Evolutionary conservation across 2,797 vertebrate genomes (phyloP), one percentile per base, ranked within the genome.

Genomic region (Melanotaenia nigrans): DNA sequence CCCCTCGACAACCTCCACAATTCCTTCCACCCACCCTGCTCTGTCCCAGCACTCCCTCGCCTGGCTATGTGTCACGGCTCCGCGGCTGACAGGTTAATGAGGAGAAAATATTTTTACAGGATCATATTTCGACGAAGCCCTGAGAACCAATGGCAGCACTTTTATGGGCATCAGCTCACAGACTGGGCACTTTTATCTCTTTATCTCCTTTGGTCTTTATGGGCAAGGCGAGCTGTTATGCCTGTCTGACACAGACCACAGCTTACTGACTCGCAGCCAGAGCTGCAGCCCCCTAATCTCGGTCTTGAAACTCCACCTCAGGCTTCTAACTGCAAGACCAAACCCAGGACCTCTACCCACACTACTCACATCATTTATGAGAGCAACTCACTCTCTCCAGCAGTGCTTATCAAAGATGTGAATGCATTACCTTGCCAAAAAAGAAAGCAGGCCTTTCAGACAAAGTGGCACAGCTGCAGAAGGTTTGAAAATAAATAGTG

Each of bases 51-150:
- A 60, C 85, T 79, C 78, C 86, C 79, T 81, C 45, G 69, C 88
- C 66, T 59, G 77, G 83, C 87, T 85, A 79, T 85, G 87, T 80
- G 86, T 93, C 90, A 93, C 67, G 76, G 84, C 90, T 91, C 77
- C 83, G 79, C 13, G 68, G 86, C 92, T 94, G 94, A 95, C 95
- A 95, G 92, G 92, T 95, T 95, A 95, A 95, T 94, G 93, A 94
- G 91, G 91, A 94, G 92, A 94, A 95, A 95, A 95, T 95, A 94
- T 95, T 95, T 95, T 94, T 94, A 93, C 87, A 93, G 90, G 94
- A 93, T 95, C 89, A 59, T 75, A 74, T 95, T 94, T 94, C 94
- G 45, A 79, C 79, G 22, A 76, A 83, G 81, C 84, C 73, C 71
- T 73, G 80, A 89, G 86, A 92, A 90, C 87, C 81, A 82, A 89